Conservation (phyloP, 2,113 vertebrate species). For the Syngnathus floridae region DNA sequence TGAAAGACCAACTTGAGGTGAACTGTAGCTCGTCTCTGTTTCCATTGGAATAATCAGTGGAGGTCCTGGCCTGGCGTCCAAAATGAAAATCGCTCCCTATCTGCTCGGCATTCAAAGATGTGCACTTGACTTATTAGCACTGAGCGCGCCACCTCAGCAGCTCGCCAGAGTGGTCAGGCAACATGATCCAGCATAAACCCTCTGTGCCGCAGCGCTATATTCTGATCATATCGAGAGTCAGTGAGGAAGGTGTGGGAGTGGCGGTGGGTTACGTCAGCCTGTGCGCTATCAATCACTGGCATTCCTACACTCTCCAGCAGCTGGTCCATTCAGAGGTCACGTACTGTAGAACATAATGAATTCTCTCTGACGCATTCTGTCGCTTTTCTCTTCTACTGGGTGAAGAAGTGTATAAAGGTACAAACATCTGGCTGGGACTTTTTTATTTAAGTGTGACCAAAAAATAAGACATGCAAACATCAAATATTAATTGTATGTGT, state of each 20-base stretch:
- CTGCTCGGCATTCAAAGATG: constrained; percentile 34
- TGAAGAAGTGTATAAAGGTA: constrained; percentile 17
- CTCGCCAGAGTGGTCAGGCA: constrained; percentile 33
- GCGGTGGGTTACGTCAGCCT: constrained; percentile 50
- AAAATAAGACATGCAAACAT: too few species aligned
- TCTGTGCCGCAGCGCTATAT: constrained; percentile 44
- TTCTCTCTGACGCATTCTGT: constrained; percentile 30
- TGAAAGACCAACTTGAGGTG: too few species aligned
- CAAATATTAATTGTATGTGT: not conserved
- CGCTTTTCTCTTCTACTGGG: constrained; percentile 9
- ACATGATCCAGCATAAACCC: constrained; percentile 59
- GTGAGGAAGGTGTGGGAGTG: constrained; percentile 38
- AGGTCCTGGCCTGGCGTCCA: not conserved
- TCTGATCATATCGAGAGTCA: constrained; percentile 51
- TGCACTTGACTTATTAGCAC: constrained; percentile 38
- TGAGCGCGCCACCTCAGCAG: constrained; percentile 37
- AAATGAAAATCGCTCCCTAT: constrained; percentile 43
- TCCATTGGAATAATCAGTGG: not conserved
- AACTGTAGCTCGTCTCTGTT: too few species aligned
- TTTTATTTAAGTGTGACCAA: not conserved
- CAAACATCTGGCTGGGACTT: not conserved
- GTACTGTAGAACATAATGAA: constrained; percentile 39
- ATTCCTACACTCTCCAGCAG: constrained; percentile 54
- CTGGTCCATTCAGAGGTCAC: constrained; percentile 61
- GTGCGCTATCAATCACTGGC: constrained; percentile 56